Percentiles rank a stretch among this genome's conserved stretches.
Conservation (phyloP, 2,888 invertebrate genomes). For the Plebejus argus region DNA sequence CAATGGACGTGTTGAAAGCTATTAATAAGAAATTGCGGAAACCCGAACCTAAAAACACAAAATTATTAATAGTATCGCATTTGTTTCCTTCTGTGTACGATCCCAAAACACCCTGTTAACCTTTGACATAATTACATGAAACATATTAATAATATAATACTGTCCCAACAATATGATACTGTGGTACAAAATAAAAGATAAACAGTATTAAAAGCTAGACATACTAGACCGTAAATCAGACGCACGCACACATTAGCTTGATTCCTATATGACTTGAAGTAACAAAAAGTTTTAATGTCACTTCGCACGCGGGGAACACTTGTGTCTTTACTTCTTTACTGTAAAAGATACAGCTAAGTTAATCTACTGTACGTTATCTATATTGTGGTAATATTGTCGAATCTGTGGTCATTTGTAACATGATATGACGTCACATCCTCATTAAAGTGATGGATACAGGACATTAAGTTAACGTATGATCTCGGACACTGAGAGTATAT, state of each 20-base stretch:
- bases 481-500: background rate
- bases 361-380: background rate
- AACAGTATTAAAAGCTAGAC: background rate
- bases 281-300: no score
- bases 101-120: constrained; percentile 51
- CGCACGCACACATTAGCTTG: background rate
- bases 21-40: background rate
- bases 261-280: no score
- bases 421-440: constrained; percentile 37
- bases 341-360: background rate
- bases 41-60: background rate
- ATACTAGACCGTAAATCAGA: background rate
- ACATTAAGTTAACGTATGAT: constrained; percentile 27
- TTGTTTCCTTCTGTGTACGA: constrained; percentile 10
- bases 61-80: constrained; percentile 9
- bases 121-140: constrained; percentile 55
- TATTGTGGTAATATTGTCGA: constrained; percentile 35
- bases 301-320: no score
- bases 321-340: background rate
- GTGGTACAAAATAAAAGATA: background rate
- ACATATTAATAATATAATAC: background rate
- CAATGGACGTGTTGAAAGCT: background rate
- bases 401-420: constrained; percentile 38
- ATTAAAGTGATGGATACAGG: constrained; percentile 35
- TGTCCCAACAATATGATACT: background rate